Conservation (phyloP, 2,888 invertebrate genomes). For the Venustoraphidia nigricollis region DNA sequence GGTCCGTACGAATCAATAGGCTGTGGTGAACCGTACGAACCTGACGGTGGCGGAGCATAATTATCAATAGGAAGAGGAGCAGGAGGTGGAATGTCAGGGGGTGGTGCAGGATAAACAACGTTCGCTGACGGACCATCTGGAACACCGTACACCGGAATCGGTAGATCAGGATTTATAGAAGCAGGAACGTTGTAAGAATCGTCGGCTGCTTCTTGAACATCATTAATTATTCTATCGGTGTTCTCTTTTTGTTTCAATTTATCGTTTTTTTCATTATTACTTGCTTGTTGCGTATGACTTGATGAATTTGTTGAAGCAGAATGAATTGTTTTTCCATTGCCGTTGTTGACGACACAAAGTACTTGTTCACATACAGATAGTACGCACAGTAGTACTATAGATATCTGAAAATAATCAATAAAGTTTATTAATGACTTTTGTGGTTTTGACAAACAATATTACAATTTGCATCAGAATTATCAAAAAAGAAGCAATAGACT, state of each 20-base stretch:
- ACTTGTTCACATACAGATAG: too few species aligned
- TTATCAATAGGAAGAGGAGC: constrained; percentile 13
- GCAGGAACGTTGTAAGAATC: constrained; percentile 22
- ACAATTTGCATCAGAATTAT: too few species aligned
- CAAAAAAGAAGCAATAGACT: too few species aligned
- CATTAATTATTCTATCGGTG: constrained; percentile 16
- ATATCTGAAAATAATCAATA: too few species aligned
- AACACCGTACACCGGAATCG: constrained; percentile 41
- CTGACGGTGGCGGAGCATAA: constrained; percentile 9
- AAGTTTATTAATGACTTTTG: too few species aligned
- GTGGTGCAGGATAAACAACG: constrained; percentile 29
- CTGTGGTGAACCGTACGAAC: constrained; percentile 37
- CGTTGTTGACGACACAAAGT: too few species aligned
- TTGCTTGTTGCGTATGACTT: too few species aligned
- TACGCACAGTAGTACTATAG: too few species aligned
- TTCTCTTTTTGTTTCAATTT: constrained; percentile 18
- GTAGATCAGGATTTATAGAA: constrained; percentile 30
- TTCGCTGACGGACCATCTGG: constrained; percentile 32
- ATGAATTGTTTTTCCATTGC: too few species aligned
- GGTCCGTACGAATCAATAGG: constrained; percentile 37
- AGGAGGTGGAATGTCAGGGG: constrained; percentile 29
- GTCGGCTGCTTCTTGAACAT: neutral
- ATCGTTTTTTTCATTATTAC: too few species aligned
- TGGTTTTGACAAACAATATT: too few species aligned
- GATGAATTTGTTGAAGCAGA: too few species aligned